Evolutionary conservation across 1,140 invertebrate genomes (phyloP).

Genomic region (Drosophila sp.): DNA sequence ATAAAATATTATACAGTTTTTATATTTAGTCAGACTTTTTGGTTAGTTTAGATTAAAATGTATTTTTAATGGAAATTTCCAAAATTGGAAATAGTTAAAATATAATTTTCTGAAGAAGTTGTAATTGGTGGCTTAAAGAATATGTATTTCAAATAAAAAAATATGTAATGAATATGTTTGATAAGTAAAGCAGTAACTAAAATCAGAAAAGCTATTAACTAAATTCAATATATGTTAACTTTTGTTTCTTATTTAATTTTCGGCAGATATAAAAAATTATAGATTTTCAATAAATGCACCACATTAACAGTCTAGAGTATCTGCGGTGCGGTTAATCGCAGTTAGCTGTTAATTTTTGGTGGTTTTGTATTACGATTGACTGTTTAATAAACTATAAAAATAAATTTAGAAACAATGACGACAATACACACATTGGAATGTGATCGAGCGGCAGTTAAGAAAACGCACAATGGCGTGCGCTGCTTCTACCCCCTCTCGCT

Average conservation of each 20-base stretch:
- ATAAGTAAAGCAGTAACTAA: no score
- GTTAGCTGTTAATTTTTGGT: slow-evolving; percentile 32
- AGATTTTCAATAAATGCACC: no score
- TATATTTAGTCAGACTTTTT: neutral
- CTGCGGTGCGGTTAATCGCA: neutral
- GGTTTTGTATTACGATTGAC: slow-evolving; percentile 59
- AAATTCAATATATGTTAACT: no score
- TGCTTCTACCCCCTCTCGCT: neutral
- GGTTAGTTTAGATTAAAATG: neutral
- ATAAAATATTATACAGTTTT: slow-evolving; percentile 7
- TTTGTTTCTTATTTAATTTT: no score
- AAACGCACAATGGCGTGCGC: slow-evolving; percentile 74
- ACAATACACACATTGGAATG: slow-evolving; percentile 78
- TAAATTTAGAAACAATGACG: slow-evolving; percentile 83
- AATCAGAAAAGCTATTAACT: no score
- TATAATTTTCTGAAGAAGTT: neutral
- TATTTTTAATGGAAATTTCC: neutral
- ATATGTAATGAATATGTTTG: no score
- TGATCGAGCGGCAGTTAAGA: slow-evolving; percentile 63
- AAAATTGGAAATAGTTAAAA: neutral
- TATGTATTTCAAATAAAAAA: no score
- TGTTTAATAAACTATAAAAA: slow-evolving; percentile 83
- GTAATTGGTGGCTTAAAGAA: no score
- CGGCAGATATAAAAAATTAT: no score
- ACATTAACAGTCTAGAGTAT: neutral